Evolutionary conservation across 2,888 invertebrate species (phyloP), one percentile per base, ranked within the genome.

Genomic region (Liposcelis brunnea): DNA sequence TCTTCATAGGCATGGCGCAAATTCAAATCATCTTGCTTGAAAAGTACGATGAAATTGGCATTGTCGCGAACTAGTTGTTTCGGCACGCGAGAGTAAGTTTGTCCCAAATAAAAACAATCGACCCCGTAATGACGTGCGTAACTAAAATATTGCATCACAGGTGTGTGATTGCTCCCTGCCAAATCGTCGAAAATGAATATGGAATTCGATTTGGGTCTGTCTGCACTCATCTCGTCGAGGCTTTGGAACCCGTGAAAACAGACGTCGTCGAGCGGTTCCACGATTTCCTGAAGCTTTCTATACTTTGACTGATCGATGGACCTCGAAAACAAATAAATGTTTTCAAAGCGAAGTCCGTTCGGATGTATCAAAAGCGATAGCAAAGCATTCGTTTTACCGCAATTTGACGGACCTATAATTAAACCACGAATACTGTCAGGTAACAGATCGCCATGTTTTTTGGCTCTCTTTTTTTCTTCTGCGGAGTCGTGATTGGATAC

Each of bases 141-240:
- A 31, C 51, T 50, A 43, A 53, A 54, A 44, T 50, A 52, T 4
- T 47, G 47, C 46, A 47, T 47, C 0, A 54, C 45, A 32, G 48
- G 45, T 34, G 52, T 44, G 31, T 54, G 53, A 16, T 52, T 54
- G 37, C 53, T 52, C 18, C 46, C 59, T 10, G 55, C 55, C 12
- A 60, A 54, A 53, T 61, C 59, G 49, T 61, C 60, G 49, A 62
- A 60, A 34, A 62, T 56, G 49, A 61, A 55, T 16, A 62, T 51
- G 5, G 57, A 59, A 50, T 57, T 54, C 43, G 43, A 37, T 50
- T 51, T 50, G 1, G 55, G 56, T 14, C 54, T 49, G 4, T 49
- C 37, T 2, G 48, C 46, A 21, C 19, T 2, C 2, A 48, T 32
- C 4, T 32, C 18, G 11, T 47, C 47, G 14, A 38, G 47, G 2